A percentile compares a stretch with the other conserved stretches of the same genome.
Conservation (phyloP, 2,888 invertebrate genomes). For the Chrysomela aeneicollis region DNA sequence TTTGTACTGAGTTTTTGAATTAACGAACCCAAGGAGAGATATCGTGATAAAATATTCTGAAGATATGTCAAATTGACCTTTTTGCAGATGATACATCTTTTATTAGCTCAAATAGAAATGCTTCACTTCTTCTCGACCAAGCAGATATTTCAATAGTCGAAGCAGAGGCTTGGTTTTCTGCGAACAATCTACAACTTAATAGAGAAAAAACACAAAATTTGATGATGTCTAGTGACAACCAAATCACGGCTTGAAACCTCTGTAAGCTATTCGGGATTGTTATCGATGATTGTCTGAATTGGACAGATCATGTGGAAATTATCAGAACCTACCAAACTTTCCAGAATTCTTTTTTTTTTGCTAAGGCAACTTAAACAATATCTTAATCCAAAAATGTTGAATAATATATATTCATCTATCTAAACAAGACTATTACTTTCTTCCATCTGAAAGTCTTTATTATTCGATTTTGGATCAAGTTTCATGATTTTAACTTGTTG, state of each 20-base stretch:
- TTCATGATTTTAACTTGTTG: too few relatives aligned
- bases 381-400: not conserved
- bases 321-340: not conserved
- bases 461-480: too few relatives aligned
- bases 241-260: not conserved
- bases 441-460: too few relatives aligned
- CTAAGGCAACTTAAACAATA: conserved; percentile 1
- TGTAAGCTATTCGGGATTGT: not conserved
- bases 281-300: conserved; percentile 1
- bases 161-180: conserved; percentile 7
- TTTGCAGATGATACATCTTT: conserved; percentile 9
- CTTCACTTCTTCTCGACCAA: conserved; percentile 2
- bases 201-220: not conserved
- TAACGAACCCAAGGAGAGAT: too few relatives aligned
- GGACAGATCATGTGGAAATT: not conserved
- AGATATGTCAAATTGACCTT: not conserved
- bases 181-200: conserved; percentile 4
- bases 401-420: not conserved
- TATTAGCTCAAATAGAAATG: not conserved
- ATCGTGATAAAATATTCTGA: too few relatives aligned
- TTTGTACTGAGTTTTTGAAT: too few relatives aligned
- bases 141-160: not conserved
- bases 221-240: not conserved
- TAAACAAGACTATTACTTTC: too few relatives aligned
- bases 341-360: not conserved